Conservation (phyloP, 2,888 invertebrate genomes). For the Clostera curtula region DNA sequence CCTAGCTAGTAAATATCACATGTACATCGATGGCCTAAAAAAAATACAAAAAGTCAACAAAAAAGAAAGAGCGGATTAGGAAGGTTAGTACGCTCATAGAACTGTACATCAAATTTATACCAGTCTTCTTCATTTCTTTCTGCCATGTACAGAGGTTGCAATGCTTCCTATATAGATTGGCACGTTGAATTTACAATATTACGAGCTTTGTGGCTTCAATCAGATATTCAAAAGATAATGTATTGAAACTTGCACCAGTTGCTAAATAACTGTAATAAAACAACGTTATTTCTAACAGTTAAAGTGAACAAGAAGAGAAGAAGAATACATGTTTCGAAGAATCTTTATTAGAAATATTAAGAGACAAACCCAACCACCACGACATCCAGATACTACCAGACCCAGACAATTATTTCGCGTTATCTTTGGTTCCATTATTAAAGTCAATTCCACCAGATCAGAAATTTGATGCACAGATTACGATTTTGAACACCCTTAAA, state of each 20-base stretch:
- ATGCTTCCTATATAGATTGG: slow-evolving; percentile 9
- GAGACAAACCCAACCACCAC: slow-evolving; percentile 5
- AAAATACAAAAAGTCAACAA: too few species aligned
- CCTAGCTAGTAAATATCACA: too few species aligned
- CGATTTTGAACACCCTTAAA: slow-evolving; percentile 8
- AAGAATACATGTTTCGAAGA: slow-evolving; percentile 5
- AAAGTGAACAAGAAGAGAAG: slow-evolving; percentile 5
- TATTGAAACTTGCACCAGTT: slow-evolving; percentile 11
- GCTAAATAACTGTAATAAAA: slow-evolving; percentile 11
- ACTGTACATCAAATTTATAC: slow-evolving; percentile 9
- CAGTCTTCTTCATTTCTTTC: slow-evolving; percentile 9
- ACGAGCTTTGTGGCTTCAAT: slow-evolving; percentile 8
- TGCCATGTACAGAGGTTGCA: slow-evolving; percentile 8
- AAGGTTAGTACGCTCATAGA: slow-evolving; percentile 8
- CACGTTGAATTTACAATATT: slow-evolving; percentile 8
- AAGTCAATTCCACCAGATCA: slow-evolving; percentile 8
- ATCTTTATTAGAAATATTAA: slow-evolving; percentile 9
- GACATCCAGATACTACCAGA: slow-evolving; percentile 6
- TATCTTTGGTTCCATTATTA: slow-evolving; percentile 7
- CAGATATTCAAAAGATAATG: slow-evolving; percentile 10
- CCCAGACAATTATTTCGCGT: slow-evolving; percentile 8
- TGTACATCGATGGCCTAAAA: too few species aligned
- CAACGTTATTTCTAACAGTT: slow-evolving; percentile 4
- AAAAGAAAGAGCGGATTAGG: slow-evolving; percentile 9
- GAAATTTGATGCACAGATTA: slow-evolving; percentile 9